Percentiles rank a stretch among this genome's conserved stretches.
These are phyloP conservation scores for Nasonia vitripennis DNA, from an alignment of 1,140 invertebrate species.

Conservation along the genomic window DNA sequence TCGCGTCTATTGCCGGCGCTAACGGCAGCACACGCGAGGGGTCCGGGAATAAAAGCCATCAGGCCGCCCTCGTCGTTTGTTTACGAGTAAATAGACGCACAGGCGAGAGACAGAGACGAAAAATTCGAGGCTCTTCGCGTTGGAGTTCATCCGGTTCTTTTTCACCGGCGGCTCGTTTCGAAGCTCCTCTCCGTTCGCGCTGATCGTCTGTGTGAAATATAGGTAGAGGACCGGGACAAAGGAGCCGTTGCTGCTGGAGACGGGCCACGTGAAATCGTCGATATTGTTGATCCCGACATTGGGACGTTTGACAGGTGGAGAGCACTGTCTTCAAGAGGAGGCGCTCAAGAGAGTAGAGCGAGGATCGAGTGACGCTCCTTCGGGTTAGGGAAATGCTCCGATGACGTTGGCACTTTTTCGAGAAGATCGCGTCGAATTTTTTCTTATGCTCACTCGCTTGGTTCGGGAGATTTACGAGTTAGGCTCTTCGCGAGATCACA, in stretches of 20 bases:
- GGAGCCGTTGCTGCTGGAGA: not conserved
- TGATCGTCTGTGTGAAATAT: not conserved
- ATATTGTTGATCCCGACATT: slow-evolving; percentile 17
- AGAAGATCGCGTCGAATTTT: slow-evolving; percentile 4
- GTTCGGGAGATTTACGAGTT: not conserved
- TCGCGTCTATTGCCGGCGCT: not conserved
- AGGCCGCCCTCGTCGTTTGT: slow-evolving; percentile 6
- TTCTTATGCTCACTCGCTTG: not conserved
- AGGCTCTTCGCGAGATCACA: not conserved
- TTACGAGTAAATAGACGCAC: slow-evolving; percentile 19
- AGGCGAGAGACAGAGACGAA: not conserved
- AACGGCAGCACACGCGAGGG: not conserved
- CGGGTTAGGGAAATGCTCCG: slow-evolving; percentile 13
- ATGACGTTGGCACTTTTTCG: slow-evolving; percentile 32
- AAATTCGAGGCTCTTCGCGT: slow-evolving; percentile 18
- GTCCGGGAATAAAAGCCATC: slow-evolving; percentile 11
- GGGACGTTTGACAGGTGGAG: slow-evolving; percentile 5
- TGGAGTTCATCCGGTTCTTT: not conserved
- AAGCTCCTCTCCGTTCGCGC: not conserved
- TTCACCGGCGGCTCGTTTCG: not conserved
- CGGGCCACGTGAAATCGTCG: slow-evolving; percentile 5
- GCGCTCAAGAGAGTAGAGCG: not conserved
- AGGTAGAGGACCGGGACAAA: slow-evolving; percentile 7
- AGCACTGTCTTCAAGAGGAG: not conserved
- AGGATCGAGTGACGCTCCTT: slow-evolving; percentile 20